phyloP scores from a whole-genome alignment of 92 coral and sea anemone species.

The Paragorgia papillata region DNA sequence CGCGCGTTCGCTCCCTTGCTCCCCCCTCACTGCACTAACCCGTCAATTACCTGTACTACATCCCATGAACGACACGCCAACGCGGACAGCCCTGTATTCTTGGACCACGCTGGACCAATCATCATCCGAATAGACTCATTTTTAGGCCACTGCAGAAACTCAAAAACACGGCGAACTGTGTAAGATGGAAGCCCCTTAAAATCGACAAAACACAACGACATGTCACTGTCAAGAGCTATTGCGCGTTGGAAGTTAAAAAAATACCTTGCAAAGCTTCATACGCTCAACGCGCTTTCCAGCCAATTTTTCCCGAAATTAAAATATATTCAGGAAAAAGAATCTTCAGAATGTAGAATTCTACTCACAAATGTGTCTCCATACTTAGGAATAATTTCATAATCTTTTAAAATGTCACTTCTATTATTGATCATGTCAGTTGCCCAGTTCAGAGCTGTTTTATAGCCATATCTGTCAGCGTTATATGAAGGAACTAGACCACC shows the following conservation, averaged over 20 bases:
- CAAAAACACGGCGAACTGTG: slow-evolving; percentile 9
- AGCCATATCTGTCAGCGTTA: slow-evolving; percentile 47
- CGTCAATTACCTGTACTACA: slow-evolving; percentile 7
- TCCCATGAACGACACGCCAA: slow-evolving; percentile 4
- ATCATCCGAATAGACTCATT: slow-evolving; percentile 15
- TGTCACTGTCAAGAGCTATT: no score
- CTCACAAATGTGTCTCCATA: slow-evolving; percentile 72
- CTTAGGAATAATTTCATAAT: slow-evolving; percentile 65
- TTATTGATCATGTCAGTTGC: slow-evolving; percentile 76
- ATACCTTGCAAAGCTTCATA: no score
- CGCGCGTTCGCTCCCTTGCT: not conserved
- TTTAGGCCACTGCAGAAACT: not conserved
- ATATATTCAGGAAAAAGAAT: no score
- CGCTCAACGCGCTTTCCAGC: no score
- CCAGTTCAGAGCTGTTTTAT: slow-evolving; percentile 56
- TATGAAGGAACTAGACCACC: slow-evolving; percentile 69
- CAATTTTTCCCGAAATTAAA: no score
- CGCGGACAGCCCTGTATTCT: slow-evolving; percentile 16
- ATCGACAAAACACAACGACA: no score
- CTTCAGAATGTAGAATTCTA: no score
- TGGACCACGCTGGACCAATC: slow-evolving; percentile 43
- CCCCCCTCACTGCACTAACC: not conserved
- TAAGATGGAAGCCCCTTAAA: not conserved
- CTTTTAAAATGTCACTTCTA: slow-evolving; percentile 63
- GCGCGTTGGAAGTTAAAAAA: no score